Evolutionary conservation across 2,113 vertebrate genomes (phyloP), one percentile per base, ranked within the genome.

Genomic region (Stomatorhinus ivindoensis): DNA sequence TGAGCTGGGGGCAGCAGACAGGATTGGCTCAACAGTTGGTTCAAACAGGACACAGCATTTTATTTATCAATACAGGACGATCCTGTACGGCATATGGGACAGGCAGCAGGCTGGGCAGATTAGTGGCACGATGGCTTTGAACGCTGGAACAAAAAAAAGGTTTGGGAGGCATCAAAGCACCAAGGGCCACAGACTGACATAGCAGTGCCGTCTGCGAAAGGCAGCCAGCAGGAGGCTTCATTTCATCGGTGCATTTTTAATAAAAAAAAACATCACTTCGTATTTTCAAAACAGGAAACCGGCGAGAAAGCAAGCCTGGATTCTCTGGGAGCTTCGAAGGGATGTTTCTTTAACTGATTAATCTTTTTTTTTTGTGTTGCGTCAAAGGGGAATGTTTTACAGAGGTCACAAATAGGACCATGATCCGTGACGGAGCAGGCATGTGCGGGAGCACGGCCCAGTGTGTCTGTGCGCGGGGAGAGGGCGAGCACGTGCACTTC

Each of bases 181-280:
- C 19, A 4, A 84, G 17, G 24, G 3, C 39, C 39, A 21, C 6
- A 19, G 42, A 9, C 82, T n/a, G 39, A 84, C 39, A 44, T 24
- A 31, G 13, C 4, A 47, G 44, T 47, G 10, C 21, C 24, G 2
- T n/a, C 39, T 84, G 5, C 47, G 15, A 84, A 84, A 35, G 17
- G 10, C 80, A 15, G 4, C 9, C 13, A 83, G 2, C 92, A 94
- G 0, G 93, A 93, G 92, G 94, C 84, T 10, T 89, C 91, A 10
- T 91, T 94, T 92, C 89, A 83, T 83, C 19, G 39, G 17, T 83
- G 39, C 27, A 46, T 46, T 46, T 46, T 46, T 46, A 83, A 83
- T n/a, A 46, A 83, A 10, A 39, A 31, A 42, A 19, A 42, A 83
- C 15, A 44, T 42, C 10, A 42, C 35, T 21, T 19, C 0, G 17